These are phyloP conservation scores for Hemicrepidius hirtus DNA, from an alignment of 2,888 invertebrate species.

Conservation along the genomic window DNA sequence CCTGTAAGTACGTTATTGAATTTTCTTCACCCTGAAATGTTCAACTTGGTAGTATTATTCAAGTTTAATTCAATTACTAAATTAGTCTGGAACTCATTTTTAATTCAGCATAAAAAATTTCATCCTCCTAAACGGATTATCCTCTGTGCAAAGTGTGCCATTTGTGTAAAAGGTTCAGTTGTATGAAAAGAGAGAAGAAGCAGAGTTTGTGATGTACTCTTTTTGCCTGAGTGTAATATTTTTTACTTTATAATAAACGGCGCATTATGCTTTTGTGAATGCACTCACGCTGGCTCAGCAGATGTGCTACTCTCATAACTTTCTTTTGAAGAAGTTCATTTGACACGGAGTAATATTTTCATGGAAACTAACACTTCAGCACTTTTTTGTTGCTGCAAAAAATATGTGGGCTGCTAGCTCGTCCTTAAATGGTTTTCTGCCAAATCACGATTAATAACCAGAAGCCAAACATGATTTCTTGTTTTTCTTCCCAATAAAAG, in stretches of 20 bases:
- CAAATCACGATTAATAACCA: not conserved
- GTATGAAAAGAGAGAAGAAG: slow-evolving; percentile 29
- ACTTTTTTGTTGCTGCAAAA: slow-evolving; percentile 53
- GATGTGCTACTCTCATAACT: slow-evolving; percentile 66
- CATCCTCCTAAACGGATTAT: slow-evolving; percentile 21
- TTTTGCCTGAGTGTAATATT: slow-evolving; percentile 54
- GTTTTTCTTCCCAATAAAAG: no score
- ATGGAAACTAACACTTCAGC: slow-evolving; percentile 62
- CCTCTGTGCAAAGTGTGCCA: slow-evolving; percentile 18
- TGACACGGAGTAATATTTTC: slow-evolving; percentile 64
- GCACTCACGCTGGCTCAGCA: slow-evolving; percentile 66
- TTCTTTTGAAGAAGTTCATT: slow-evolving; percentile 66
- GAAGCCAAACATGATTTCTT: no score
- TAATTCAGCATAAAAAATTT: slow-evolving; percentile 18
- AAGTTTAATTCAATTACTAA: slow-evolving; percentile 5
- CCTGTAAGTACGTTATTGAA: slow-evolving; percentile 3
- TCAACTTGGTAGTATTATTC: not conserved
- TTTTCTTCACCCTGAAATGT: not conserved
- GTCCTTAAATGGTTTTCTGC: not conserved
- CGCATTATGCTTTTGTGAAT: slow-evolving; percentile 64
- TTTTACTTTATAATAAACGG: slow-evolving; percentile 63
- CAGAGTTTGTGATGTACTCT: slow-evolving; percentile 30
- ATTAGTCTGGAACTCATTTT: slow-evolving; percentile 13
- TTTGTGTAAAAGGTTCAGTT: slow-evolving; percentile 26
- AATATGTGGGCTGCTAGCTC: slow-evolving; percentile 16